Percentiles rank a stretch among this genome's conserved stretches.
Evolutionary conservation across 1,140 invertebrate species (phyloP).

Genomic region (Neuroterus valhalla): DNA sequence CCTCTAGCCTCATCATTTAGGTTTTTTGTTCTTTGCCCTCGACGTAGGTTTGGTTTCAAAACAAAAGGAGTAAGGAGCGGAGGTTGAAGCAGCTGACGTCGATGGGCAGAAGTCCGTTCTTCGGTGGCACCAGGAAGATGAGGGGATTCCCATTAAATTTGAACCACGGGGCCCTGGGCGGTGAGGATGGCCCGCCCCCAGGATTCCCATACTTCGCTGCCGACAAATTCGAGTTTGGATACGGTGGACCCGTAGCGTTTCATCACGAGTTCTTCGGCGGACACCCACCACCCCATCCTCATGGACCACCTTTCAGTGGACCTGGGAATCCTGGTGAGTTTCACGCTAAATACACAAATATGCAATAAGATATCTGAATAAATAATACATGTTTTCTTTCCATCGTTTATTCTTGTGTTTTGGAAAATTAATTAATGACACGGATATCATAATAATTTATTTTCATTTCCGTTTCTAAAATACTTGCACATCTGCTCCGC

Average conservation of each 20-base stretch:
- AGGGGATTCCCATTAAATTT: conserved; percentile 92
- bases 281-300: conserved; percentile 80
- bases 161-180: conserved; percentile 84
- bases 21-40: conserved; percentile 40
- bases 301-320: conserved; percentile 83
- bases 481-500: too few relatives aligned
- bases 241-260: conserved; percentile 89
- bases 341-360: not conserved
- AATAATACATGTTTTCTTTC: not conserved
- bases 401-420: not conserved
- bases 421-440: too few relatives aligned
- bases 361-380: too few relatives aligned
- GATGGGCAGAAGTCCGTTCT: conserved; percentile 93
- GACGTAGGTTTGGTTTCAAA: conserved; percentile 99
- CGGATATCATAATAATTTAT: not conserved
- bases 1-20: too few relatives aligned
- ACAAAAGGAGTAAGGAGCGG: conserved; percentile 97
- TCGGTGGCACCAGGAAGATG: conserved; percentile 92
- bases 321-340: conserved; percentile 79
- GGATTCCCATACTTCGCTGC: conserved; percentile 91
- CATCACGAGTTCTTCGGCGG: conserved; percentile 92
- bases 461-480: not conserved
- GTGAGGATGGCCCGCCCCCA: conserved; percentile 83
- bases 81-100: conserved; percentile 93
- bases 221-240: conserved; percentile 93